Percentiles rank a stretch among this genome's conserved stretches.
These are phyloP conservation scores for Cheilosia vulpina DNA, from an alignment of 2,888 invertebrate genomes.

Conservation along the genomic window DNA sequence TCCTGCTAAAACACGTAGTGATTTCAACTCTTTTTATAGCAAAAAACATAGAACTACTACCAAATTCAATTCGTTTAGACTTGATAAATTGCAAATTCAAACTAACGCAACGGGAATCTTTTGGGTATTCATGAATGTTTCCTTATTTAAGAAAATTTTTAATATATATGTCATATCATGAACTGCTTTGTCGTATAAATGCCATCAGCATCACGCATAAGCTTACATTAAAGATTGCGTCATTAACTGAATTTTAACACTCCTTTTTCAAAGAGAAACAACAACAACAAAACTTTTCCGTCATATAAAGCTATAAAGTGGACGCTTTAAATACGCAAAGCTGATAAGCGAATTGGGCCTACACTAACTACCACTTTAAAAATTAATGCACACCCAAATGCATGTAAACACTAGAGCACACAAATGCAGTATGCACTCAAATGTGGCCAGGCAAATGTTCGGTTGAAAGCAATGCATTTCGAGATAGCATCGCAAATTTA, in stretches of 20 bases:
- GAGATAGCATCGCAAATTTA: slow-evolving; percentile 74
- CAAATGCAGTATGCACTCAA: slow-evolving; percentile 55
- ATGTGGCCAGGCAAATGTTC: slow-evolving; percentile 60
- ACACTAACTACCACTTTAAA: slow-evolving; percentile 59
- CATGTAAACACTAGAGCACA: slow-evolving; percentile 54
- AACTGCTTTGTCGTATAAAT: no score
- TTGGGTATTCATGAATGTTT: no score
- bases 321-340: slow-evolving; percentile 49
- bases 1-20: no score
- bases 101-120: no score
- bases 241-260: background rate
- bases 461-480: slow-evolving; percentile 65
- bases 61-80: no score
- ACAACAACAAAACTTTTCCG: background rate
- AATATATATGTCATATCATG: no score
- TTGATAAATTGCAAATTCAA: no score
- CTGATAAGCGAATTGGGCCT: slow-evolving; percentile 60
- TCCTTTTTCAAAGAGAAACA: background rate
- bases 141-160: no score
- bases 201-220: no score
- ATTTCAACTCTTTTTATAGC: no score
- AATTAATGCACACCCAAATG: slow-evolving; percentile 62
- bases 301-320: slow-evolving; percentile 37
- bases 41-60: no score
- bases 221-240: background rate